Evolutionary conservation across 2,113 vertebrate genomes (phyloP).

Genomic region (Ophthalmolycus amberensis): DNA sequence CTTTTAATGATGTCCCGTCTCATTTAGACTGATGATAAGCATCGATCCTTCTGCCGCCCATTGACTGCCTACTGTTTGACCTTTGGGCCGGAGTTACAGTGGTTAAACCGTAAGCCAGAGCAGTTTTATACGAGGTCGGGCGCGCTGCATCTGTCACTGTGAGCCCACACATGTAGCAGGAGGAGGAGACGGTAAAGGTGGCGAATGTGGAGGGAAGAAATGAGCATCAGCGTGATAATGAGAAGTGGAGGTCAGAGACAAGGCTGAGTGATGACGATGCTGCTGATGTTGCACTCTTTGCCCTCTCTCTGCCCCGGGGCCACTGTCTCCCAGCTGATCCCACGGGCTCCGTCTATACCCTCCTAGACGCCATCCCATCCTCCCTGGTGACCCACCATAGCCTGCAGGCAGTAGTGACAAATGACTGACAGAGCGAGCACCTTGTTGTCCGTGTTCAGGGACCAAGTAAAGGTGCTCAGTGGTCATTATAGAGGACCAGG

Average conservation of each 20-base stretch:
- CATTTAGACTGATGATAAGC: slow-evolving; percentile 70
- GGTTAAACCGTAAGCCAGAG: slow-evolving; percentile 63
- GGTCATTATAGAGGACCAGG: slow-evolving; percentile 66
- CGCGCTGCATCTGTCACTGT: slow-evolving; percentile 44
- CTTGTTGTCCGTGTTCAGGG: slow-evolving; percentile 60
- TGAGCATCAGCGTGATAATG: slow-evolving; percentile 1
- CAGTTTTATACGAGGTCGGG: neutral
- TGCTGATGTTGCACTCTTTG: slow-evolving; percentile 48
- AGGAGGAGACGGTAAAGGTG: neutral
- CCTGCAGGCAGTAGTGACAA: slow-evolving; percentile 68
- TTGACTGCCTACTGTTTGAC: slow-evolving; percentile 68
- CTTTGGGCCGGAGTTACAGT: slow-evolving; percentile 56
- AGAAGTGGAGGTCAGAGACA: neutral
- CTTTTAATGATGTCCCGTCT: slow-evolving; percentile 78
- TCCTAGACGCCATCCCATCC: slow-evolving; percentile 1
- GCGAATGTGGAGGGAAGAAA: neutral
- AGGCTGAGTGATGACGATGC: neutral
- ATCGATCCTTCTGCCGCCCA: slow-evolving; percentile 72
- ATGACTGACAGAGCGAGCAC: slow-evolving; percentile 62
- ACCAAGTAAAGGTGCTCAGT: slow-evolving; percentile 43
- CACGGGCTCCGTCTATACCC: slow-evolving; percentile 22
- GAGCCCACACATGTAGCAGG: slow-evolving; percentile 41
- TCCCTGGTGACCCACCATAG: slow-evolving; percentile 47
- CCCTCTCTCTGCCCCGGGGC: slow-evolving; percentile 31
- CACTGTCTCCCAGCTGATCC: slow-evolving; percentile 64